Conservation (phyloP, 2,888 invertebrate genomes). For the Lasioglossum villosulum region DNA sequence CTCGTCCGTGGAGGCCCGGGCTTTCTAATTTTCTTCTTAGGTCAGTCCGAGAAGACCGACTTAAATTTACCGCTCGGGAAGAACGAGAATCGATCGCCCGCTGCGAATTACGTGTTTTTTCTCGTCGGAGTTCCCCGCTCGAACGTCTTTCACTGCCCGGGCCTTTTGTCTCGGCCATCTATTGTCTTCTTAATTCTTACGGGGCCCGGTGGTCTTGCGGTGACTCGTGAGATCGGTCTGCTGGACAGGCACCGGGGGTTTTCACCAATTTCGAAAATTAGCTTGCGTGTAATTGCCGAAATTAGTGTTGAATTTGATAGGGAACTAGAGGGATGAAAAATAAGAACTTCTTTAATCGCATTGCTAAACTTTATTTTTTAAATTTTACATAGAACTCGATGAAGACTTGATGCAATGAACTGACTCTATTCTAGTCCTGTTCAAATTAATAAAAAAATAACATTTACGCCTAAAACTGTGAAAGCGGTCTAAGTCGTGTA, state of each 20-base stretch:
- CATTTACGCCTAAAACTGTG: not conserved
- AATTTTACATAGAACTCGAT: not conserved
- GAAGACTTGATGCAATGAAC: not conserved
- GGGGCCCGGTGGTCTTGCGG: not conserved
- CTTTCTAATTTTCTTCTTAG: slow-evolving; percentile 58
- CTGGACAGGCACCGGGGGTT: not conserved
- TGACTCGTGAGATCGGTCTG: not conserved
- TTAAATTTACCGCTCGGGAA: slow-evolving; percentile 2
- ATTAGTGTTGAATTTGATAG: not conserved
- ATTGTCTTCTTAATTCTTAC: slow-evolving; percentile 7
- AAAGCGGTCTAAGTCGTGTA: too few relatives aligned
- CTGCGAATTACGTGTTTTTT: slow-evolving; percentile 21
- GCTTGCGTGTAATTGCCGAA: not conserved
- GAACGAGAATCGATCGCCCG: slow-evolving; percentile 51
- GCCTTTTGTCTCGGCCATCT: not conserved
- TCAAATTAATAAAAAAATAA: not conserved
- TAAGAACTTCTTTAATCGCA: not conserved
- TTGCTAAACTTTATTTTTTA: not conserved
- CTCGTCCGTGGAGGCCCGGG: slow-evolving; percentile 40
- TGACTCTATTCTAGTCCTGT: not conserved
- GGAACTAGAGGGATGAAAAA: not conserved
- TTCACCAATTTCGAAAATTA: slow-evolving; percentile 1
- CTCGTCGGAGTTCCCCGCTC: not conserved
- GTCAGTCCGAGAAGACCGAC: slow-evolving; percentile 19
- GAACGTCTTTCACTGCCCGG: not conserved